phyloP scores from a whole-genome alignment of 2,113 vertebrate species.

The Potamarius usumacintae region DNA sequence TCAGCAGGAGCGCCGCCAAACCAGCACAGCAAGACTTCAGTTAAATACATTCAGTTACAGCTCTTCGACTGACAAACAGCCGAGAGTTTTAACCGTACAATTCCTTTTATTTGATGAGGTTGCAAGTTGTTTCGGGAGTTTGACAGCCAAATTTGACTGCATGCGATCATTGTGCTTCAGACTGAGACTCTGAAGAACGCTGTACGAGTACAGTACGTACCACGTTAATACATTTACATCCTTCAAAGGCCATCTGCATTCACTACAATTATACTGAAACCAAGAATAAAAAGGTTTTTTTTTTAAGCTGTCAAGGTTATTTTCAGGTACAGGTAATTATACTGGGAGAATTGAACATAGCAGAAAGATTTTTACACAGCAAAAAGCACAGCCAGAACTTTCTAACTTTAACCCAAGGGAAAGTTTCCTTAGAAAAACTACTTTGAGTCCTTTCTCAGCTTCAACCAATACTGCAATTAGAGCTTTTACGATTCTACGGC shows the following conservation, averaged over 20 bases:
- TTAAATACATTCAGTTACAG: conserved; percentile 31
- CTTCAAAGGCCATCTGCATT: background rate
- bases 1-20: background rate
- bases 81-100: background rate
- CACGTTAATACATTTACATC: background rate
- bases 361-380: background rate
- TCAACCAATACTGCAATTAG: background rate
- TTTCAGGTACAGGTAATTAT: background rate
- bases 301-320: background rate
- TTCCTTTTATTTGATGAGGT: conserved; percentile 20
- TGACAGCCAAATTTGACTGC: background rate
- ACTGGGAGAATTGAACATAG: background rate
- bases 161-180: background rate
- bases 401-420: background rate
- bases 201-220: too few relatives aligned
- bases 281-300: background rate
- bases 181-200: background rate
- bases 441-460: background rate
- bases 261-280: background rate
- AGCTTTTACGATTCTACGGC: background rate
- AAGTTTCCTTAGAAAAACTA: background rate
- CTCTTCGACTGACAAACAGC: conserved; percentile 13
- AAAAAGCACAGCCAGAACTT: background rate
- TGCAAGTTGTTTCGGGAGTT: background rate
- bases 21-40: conserved; percentile 16